phyloP scores from a whole-genome alignment of 1,140 invertebrate genomes.

The Plectus sambesii region DNA sequence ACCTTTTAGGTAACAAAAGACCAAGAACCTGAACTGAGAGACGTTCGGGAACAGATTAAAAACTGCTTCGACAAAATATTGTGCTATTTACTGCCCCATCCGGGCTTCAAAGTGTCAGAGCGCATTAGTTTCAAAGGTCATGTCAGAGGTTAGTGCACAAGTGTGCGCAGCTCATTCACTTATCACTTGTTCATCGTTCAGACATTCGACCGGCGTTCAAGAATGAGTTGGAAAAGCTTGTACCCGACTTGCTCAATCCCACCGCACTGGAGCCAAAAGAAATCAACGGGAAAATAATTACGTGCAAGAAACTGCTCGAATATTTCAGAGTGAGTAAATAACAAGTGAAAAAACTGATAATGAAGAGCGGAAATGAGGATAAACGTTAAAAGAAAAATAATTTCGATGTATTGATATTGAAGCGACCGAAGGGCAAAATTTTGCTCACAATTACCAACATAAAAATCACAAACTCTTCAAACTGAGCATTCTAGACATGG shows the following conservation, averaged over 20 bases:
- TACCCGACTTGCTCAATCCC: constrained; percentile 31
- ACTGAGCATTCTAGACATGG: no score
- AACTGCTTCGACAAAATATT: constrained; percentile 34
- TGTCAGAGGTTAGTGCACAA: constrained; percentile 34
- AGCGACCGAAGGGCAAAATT: no score
- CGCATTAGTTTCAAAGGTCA: constrained; percentile 34
- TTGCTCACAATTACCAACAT: no score
- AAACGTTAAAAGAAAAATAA: no score
- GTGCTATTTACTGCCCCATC: constrained; percentile 42
- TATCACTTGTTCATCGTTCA: constrained; percentile 17
- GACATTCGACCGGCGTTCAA: constrained; percentile 41
- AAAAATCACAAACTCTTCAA: no score
- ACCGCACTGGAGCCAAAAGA: constrained; percentile 34
- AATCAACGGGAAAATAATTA: constrained; percentile 38
- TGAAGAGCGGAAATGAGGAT: no score
- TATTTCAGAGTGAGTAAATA: constrained; percentile 34
- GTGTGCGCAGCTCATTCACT: not conserved
- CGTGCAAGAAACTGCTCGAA: constrained; percentile 42
- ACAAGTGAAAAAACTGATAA: no score
- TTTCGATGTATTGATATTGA: no score
- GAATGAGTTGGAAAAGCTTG: constrained; percentile 39
- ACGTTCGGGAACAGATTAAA: constrained; percentile 32
- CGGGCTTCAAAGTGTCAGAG: constrained; percentile 41
- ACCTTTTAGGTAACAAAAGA: constrained; percentile 20
- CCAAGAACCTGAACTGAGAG: constrained; percentile 22